Conservation (phyloP, 1,140 invertebrate genomes). For the Acromyrmex charruanus region DNA sequence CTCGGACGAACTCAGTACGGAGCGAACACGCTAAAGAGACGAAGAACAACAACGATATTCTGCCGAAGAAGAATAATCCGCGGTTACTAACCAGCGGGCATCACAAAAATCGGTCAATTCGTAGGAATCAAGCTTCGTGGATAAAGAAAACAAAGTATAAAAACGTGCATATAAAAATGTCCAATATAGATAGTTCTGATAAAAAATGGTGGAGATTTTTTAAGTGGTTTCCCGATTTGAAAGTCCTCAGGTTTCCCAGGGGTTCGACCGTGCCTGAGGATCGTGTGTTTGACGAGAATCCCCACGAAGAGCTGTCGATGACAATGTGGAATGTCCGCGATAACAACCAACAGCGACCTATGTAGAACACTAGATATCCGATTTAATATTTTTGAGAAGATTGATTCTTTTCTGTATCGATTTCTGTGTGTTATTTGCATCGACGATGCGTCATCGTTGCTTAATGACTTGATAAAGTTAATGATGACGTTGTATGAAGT, state of each 20-base stretch:
- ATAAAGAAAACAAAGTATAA: not conserved
- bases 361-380: constrained; percentile 69
- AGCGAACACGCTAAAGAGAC: not conserved
- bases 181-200: constrained; percentile 41
- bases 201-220: constrained; percentile 83
- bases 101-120: constrained; percentile 19
- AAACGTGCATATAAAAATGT: constrained; percentile 14
- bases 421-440: not conserved
- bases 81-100: constrained; percentile 25
- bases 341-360: constrained; percentile 75
- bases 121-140: not conserved
- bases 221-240: constrained; percentile 80
- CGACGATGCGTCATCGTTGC: not conserved
- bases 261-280: constrained; percentile 62
- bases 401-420: not conserved
- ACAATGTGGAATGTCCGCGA: constrained; percentile 81
- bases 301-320: constrained; percentile 80
- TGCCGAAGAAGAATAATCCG: not conserved
- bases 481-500: not conserved
- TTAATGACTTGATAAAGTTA: not conserved
- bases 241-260: constrained; percentile 69
- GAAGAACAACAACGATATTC: not conserved
- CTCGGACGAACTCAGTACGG: not conserved
- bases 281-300: constrained; percentile 61
- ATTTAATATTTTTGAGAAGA: constrained; percentile 23